Base-by-base conservation (phyloP, 2,888 invertebrate species). In the Diogma glabrata region DNA sequence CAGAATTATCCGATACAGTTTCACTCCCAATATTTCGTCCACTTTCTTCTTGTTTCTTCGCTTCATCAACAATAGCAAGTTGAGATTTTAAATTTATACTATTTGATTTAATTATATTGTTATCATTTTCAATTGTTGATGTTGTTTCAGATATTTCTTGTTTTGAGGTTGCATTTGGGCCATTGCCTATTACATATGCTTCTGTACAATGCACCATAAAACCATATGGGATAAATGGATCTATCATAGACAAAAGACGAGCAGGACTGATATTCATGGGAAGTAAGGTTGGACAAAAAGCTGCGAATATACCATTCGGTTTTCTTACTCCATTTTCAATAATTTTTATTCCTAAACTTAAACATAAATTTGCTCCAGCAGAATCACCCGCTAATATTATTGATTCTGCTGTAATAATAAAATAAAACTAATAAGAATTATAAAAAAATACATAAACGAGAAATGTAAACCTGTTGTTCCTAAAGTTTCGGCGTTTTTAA, bases 171-270 rank as follows among this genome's bases (percentile, higher is more conserved):
- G n/a, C n/a, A n/a, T n/a, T n/a, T n/a, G n/a, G n/a, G n/a, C n/a
- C n/a, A n/a, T n/a, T n/a, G n/a, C n/a, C n/a, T n/a, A n/a, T n/a
- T n/a, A n/a, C 63, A 57, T 68, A 80, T 78, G 69, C 88, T 74
- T 87, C 87, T 2, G 91, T 71, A 61, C 90, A 91, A 50, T 87
- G 76, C 78, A 90, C 82, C 78, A 91, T 80, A 64, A 91, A 90
- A 0, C 96, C 96, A 62, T 96, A 89, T 0, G 97, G 96, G 57
- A 99, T 71, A 43, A 99, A 69, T 0, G 96, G 95, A 72, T 99
- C 99, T 79, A 95, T 87, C 50, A 96, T 75, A 61, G 91, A 87
- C 47, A 99, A 73, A 43, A 99, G 70, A 33, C 97, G 75, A 0
- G 96, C 89, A 0, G 99, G 96, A 49, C 95, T 92, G 2, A 95